Base-by-base conservation (phyloP, 2,113 vertebrate genomes). In the Hemicordylus capensis region DNA sequence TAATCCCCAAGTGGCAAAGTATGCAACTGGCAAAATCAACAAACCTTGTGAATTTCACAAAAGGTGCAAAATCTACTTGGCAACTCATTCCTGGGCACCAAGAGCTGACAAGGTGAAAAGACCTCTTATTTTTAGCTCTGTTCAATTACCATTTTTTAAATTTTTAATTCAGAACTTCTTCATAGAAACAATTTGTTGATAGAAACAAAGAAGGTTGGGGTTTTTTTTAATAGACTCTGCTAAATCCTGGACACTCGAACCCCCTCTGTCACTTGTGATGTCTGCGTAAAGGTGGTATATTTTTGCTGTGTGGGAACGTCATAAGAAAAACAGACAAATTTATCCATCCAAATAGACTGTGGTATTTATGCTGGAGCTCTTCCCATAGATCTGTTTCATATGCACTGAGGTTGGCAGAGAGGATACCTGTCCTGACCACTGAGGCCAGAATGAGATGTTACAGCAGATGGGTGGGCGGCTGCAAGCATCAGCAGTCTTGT, bases 301-400 rank as follows among this genome's bases (percentile, higher is more conserved):
- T 88, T 85, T 79, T 80, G 46, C 51, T 84, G 61, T 67, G 61
- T 84, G 87, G 77, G 87, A 88, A 88, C 67, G 58, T 75, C 51
- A 48, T 51, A 78, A 84, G 67, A 59, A 84, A 81, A 88, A 80
- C 37, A 84, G 86, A 83, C 66, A 75, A 70, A 64, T 11, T 61
- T 79, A 85, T 75, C 48, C 77, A 88, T 51, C 70, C 76, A 79
- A 80, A 80, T n/a, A 84, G 59, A 74, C 61, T 46, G 64, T 79
- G 76, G 46, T 88, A 59, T 88, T 84, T 84, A 31, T 74, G 31
- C 76, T 88, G 81, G 82, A 84, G 69, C 61, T 58, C 37, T 84
- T 44, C 39, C 14, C 15, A 58, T 73, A 80, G 77, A 69, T 84
- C 82, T 59, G 82, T 88, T 88, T 84, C 51, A 87, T 63, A 70